Percentiles rank a stretch among this genome's conserved stretches.
Evolutionary conservation across 1,140 invertebrate species (phyloP).

Genomic region (Panagrolaimus sp.): DNA sequence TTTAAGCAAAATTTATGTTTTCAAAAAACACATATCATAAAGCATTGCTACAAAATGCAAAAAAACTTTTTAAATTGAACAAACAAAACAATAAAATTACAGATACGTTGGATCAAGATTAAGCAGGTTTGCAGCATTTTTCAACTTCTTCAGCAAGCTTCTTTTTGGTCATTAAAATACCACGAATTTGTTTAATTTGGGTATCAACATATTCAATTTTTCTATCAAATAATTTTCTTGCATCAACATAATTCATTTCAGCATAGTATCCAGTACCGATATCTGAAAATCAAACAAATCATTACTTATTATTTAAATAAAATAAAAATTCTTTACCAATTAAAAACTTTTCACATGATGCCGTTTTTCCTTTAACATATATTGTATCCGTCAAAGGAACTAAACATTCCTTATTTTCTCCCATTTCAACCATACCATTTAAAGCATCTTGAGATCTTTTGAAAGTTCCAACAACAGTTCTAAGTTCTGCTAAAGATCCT

Average conservation of each 20-base stretch:
- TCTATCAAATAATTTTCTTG: neutral
- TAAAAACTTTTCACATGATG: neutral
- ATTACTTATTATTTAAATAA: too few relatives aligned
- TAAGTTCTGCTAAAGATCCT: neutral
- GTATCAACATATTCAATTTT: neutral
- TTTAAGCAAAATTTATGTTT: too few relatives aligned
- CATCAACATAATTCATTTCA: neutral
- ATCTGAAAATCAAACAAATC: too few relatives aligned
- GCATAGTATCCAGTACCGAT: conserved; percentile 6
- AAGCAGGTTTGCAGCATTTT: neutral
- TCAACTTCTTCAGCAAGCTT: neutral
- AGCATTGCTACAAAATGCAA: too few relatives aligned
- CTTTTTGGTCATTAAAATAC: neutral
- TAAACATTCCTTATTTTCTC: neutral
- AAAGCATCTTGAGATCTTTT: conserved; percentile 5
- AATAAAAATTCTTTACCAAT: too few relatives aligned
- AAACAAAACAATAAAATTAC: too few relatives aligned
- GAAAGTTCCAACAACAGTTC: neutral
- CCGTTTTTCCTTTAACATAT: neutral
- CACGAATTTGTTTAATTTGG: neutral
- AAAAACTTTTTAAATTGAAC: too few relatives aligned
- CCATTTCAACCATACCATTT: neutral
- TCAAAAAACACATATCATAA: too few relatives aligned
- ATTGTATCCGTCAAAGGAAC: conserved; percentile 6
- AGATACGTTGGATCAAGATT: too few relatives aligned